Conservation (phyloP, 2,113 vertebrate genomes). For the Opisthocomus hoazin region DNA sequence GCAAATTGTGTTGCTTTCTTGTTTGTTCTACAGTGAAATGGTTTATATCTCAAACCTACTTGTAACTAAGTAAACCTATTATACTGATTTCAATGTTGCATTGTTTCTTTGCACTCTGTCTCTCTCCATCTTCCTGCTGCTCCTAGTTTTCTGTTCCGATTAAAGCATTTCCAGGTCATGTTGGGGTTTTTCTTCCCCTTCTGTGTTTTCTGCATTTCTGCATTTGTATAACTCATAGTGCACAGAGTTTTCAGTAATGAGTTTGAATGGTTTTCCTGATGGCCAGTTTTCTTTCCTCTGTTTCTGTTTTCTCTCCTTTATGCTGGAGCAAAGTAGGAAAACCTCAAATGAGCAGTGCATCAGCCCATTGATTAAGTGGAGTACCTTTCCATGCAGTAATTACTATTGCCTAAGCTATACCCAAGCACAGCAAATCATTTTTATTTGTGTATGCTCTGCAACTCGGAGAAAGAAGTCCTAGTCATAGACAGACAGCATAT, state of each 20-base stretch:
- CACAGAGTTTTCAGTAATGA: background rate
- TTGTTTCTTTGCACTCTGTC: background rate
- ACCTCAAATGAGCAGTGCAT: background rate
- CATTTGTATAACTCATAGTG: background rate
- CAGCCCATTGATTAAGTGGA: background rate
- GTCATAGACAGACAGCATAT: background rate
- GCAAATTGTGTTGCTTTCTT: background rate
- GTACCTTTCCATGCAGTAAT: constrained; percentile 22
- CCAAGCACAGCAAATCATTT: background rate
- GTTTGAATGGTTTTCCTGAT: background rate
- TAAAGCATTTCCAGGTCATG: background rate
- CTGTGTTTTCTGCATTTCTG: background rate
- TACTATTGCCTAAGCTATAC: background rate
- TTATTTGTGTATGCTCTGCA: constrained; percentile 13
- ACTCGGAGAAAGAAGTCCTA: background rate
- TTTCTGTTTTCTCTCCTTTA: background rate
- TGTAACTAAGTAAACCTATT: background rate
- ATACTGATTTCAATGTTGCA: background rate
- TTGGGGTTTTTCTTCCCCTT: no score
- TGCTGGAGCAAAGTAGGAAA: background rate
- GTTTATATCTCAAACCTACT: background rate
- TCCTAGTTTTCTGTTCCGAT: background rate
- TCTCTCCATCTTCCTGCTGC: background rate
- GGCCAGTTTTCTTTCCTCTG: background rate
- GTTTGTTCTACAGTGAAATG: background rate